Base-by-base conservation (phyloP, 1,140 invertebrate species). In the Dendrolimus punctatus region DNA sequence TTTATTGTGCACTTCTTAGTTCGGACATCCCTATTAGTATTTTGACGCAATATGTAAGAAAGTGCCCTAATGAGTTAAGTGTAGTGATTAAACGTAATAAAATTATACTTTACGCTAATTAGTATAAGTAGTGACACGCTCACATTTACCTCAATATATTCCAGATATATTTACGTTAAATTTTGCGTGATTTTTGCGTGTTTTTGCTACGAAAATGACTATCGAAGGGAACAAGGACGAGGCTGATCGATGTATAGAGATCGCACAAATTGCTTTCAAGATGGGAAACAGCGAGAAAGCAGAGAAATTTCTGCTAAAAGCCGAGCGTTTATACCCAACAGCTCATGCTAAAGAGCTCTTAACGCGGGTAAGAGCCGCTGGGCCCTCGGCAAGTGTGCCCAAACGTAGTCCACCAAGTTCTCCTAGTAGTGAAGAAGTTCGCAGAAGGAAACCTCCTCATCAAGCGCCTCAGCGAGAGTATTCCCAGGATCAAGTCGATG, bases 211-310 rank as follows among this genome's bases (percentile, higher is more conserved):
- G 8, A 76, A 75, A 75, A 87, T 87, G 84, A 79, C 81, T 46
- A 97, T 98, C 93, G 97, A 98, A 71, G 93, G 94, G 38, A 99
- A 99, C 85, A 97, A 95, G 84, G 97, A 98, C 82, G 97, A 98
- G 80, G 95, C 96, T 7, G 93, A 95, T 64, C 90, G 92, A 57
- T 99, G 97, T 82, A 92, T 98, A 58, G 91, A 94, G 58, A 89
- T 97, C 37, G 97, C 95, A 5, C 91, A 95, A 76, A 90, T 90
- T 72, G 93, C 90, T 64, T 90, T 98, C 45, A 80, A 88, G 5
- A 90, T 91, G 45, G 95, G 94, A 6, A 93, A 95, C 61, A 87
- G 90, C 55, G 94, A 96, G 50, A 96, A 96, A 74, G 96, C 97
- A 1, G 92, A 96, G 66, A 95, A 95, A 81, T 98, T 97, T 87